Evolutionary conservation across 2,113 vertebrate genomes (phyloP).

Genomic region (Scomber japonicus): DNA sequence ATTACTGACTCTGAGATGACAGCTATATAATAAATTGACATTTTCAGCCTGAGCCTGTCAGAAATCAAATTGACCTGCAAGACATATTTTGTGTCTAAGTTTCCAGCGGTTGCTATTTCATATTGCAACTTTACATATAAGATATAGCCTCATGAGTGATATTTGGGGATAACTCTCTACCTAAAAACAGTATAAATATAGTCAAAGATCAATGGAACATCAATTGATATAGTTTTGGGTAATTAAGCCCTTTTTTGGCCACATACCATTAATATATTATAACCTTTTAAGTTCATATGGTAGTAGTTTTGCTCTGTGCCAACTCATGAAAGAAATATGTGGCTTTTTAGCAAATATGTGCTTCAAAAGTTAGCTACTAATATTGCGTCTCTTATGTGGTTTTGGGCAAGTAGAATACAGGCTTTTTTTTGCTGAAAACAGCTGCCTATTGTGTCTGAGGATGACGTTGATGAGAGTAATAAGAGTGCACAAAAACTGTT

Average conservation of each 20-base stretch:
- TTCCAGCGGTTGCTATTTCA: background rate
- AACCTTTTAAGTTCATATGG: too few species aligned
- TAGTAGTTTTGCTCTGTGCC: background rate
- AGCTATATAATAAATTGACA: slow-evolving; percentile 60
- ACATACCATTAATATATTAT: background rate
- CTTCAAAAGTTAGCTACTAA: too few species aligned
- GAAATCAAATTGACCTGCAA: slow-evolving; percentile 6
- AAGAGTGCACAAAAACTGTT: background rate
- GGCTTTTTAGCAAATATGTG: background rate
- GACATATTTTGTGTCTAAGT: slow-evolving; percentile 6
- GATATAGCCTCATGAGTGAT: background rate
- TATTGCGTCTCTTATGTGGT: too few species aligned
- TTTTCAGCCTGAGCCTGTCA: slow-evolving; percentile 55
- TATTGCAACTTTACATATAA: background rate
- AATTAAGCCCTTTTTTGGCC: background rate
- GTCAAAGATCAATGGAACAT: slow-evolving; percentile 3
- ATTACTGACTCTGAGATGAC: slow-evolving; percentile 66
- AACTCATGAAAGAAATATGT: background rate
- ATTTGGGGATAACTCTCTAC: background rate
- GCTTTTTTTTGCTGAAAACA: too few species aligned
- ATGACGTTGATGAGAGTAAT: background rate
- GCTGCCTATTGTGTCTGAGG: too few species aligned
- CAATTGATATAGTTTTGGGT: background rate
- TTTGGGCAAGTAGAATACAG: too few species aligned
- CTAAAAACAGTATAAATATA: background rate